phyloP scores from a whole-genome alignment of 53 echinoderm and acorn worm species.

The Patiria pectinifera region DNA sequence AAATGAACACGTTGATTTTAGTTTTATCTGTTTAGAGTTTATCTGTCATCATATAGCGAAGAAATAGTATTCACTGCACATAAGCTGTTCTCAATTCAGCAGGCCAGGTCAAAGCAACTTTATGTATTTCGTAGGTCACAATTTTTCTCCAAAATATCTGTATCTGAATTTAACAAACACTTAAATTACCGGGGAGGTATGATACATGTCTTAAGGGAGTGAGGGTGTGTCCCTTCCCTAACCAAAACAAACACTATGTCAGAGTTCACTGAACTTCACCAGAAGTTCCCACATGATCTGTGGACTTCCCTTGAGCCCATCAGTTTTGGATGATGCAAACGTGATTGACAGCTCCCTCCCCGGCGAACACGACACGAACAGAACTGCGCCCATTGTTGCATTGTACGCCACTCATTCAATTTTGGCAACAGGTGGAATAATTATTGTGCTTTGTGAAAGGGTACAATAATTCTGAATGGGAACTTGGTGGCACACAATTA shows the following conservation, averaged over 20 bases:
- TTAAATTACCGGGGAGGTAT: too few species aligned
- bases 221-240: neutral
- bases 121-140: too few species aligned
- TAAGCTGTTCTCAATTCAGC: too few species aligned
- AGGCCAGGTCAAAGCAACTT: too few species aligned
- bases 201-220: too few species aligned
- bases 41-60: too few species aligned
- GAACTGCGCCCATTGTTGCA: neutral
- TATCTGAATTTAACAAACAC: too few species aligned
- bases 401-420: neutral
- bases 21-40: too few species aligned
- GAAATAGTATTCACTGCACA: too few species aligned
- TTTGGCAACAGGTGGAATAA: slow-evolving; percentile 11
- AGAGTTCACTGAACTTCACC: neutral
- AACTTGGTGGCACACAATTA: neutral
- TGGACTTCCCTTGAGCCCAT: neutral
- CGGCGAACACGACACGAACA: neutral
- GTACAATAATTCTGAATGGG: neutral
- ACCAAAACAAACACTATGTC: neutral
- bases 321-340: neutral
- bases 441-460: neutral
- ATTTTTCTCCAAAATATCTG: too few species aligned
- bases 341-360: neutral
- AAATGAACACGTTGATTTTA: too few species aligned
- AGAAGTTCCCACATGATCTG: neutral